Conservation (phyloP, 2,797 vertebrate species). For the Chrysolophus pictus region DNA sequence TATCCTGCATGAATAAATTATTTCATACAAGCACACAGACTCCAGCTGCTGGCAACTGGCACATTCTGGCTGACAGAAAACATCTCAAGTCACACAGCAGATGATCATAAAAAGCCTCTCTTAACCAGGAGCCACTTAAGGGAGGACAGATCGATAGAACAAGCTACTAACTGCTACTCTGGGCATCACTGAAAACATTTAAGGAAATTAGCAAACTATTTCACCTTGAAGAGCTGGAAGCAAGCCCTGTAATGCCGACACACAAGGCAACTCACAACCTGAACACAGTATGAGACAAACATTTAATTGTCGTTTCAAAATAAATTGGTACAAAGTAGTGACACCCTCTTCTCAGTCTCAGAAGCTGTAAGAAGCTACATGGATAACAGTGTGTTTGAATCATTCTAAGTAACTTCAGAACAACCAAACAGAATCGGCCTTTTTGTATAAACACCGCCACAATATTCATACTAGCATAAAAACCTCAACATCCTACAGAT, state of each 20-base stretch:
- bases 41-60: constrained; percentile 77
- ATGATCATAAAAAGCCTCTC: constrained; percentile 78
- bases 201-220: constrained; percentile 80
- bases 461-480: background rate
- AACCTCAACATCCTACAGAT: background rate
- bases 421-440: constrained; percentile 5
- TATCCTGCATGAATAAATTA: constrained; percentile 84
- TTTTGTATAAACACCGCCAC: constrained; percentile 4
- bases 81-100: constrained; percentile 73
- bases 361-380: background rate
- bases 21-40: constrained; percentile 76
- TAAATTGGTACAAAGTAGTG: constrained; percentile 58
- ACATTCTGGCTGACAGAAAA: constrained; percentile 74
- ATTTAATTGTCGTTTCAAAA: constrained; percentile 57
- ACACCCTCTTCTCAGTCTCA: constrained; percentile 10
- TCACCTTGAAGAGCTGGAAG: constrained; percentile 74
- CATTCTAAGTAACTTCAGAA: constrained; percentile 40
- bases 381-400: constrained; percentile 13
- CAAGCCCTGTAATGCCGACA: constrained; percentile 61
- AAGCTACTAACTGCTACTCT: constrained; percentile 77
- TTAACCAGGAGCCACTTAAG: constrained; percentile 78
- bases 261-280: constrained; percentile 57
- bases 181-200: constrained; percentile 78
- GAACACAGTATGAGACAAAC: constrained; percentile 34
- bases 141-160: constrained; percentile 74